Evolutionary conservation across 2,888 invertebrate genomes (phyloP).

Genomic region (Saturnia japonica): DNA sequence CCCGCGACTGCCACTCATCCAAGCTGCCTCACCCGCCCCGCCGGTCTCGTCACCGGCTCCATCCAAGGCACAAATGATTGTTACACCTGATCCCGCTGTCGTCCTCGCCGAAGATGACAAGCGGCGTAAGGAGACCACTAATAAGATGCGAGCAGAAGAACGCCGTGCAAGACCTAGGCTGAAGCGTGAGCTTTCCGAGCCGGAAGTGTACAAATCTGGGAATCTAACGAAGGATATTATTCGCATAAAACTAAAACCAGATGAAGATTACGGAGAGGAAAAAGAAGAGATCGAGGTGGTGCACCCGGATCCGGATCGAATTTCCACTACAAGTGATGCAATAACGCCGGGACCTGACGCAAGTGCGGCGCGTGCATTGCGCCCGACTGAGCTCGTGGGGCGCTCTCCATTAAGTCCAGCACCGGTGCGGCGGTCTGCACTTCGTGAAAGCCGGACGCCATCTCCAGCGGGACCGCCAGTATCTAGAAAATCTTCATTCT

Average conservation of each 20-base stretch:
- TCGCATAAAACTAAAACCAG: slow-evolving; percentile 88
- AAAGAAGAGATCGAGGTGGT: slow-evolving; percentile 54
- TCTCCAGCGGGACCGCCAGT: slow-evolving; percentile 85
- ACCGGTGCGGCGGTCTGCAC: slow-evolving; percentile 35
- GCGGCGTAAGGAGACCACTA: slow-evolving; percentile 56
- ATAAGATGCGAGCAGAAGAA: slow-evolving; percentile 58
- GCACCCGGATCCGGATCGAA: slow-evolving; percentile 78
- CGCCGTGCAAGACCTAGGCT: slow-evolving; percentile 57
- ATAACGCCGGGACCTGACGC: slow-evolving; percentile 75
- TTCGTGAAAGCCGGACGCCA: slow-evolving; percentile 77
- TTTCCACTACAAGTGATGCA: slow-evolving; percentile 21
- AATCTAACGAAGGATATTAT: slow-evolving; percentile 72
- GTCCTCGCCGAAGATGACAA: slow-evolving; percentile 51
- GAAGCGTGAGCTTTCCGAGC: slow-evolving; percentile 58
- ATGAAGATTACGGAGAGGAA: slow-evolving; percentile 86
- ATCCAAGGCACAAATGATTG: slow-evolving; percentile 24
- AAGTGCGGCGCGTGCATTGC: slow-evolving; percentile 44
- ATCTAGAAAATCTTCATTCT: slow-evolving; percentile 91
- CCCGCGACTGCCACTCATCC: slow-evolving; percentile 23
- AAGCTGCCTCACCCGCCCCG: slow-evolving; percentile 22
- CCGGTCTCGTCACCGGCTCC: slow-evolving; percentile 30
- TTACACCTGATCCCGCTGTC: slow-evolving; percentile 19
- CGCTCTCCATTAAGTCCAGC: slow-evolving; percentile 50
- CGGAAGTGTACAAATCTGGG: slow-evolving; percentile 58
- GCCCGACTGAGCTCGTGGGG: slow-evolving; percentile 62